Conservation (phyloP, 2,113 vertebrate species). For the Xiphophorus couchianus region DNA sequence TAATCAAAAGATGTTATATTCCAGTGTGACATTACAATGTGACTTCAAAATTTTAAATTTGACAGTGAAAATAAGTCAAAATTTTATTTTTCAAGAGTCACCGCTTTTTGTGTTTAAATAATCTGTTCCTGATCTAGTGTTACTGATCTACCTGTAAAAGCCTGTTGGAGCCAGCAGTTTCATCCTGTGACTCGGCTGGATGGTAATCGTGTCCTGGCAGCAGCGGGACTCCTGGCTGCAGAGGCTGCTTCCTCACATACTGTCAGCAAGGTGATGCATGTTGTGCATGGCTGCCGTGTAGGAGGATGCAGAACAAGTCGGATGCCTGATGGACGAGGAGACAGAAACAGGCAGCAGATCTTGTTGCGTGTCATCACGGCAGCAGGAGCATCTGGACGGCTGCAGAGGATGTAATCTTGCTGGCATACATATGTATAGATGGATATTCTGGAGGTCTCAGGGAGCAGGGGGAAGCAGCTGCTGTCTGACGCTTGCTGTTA, state of each 20-base stretch:
- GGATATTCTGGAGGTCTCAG: slow-evolving; percentile 30
- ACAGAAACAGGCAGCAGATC: slow-evolving; percentile 25
- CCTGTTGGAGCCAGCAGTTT: slow-evolving; percentile 14
- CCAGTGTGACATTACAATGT: too few relatives aligned
- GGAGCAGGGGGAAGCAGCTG: slow-evolving; percentile 37
- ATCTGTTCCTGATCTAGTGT: not conserved
- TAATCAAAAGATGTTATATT: too few relatives aligned
- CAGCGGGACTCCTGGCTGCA: slow-evolving; percentile 39
- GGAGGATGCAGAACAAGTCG: slow-evolving; percentile 30
- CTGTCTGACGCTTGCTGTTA: slow-evolving; percentile 48
- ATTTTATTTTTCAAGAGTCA: not conserved
- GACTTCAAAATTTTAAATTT: too few relatives aligned
- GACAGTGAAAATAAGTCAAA: not conserved
- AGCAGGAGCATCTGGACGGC: slow-evolving; percentile 46
- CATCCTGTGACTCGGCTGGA: slow-evolving; percentile 53
- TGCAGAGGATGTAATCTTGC: slow-evolving; percentile 53
- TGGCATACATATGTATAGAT: slow-evolving; percentile 35
- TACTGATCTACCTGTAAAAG: not conserved
- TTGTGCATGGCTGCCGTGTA: slow-evolving; percentile 38
- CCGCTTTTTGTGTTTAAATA: not conserved
- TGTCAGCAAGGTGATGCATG: slow-evolving; percentile 48
- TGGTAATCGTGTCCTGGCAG: slow-evolving; percentile 48
- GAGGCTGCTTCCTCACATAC: slow-evolving; percentile 15
- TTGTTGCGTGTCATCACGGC: slow-evolving; percentile 24
- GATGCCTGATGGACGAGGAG: not conserved